These are phyloP conservation scores for Atta texana DNA, from an alignment of 1,140 invertebrate species.

Conservation along the genomic window DNA sequence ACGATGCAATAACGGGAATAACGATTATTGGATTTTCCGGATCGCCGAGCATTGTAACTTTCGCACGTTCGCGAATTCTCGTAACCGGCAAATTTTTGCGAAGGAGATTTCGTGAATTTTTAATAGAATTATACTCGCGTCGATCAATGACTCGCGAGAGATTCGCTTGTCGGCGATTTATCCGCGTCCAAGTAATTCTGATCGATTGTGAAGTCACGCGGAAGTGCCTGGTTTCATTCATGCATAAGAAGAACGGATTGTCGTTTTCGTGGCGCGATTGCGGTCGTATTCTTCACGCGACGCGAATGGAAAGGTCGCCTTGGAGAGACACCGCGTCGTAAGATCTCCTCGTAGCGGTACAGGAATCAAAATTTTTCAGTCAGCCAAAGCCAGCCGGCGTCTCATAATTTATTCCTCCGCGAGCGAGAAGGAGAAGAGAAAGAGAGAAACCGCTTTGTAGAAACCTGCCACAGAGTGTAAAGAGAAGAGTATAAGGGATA, in stretches of 20 bases:
- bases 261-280: constrained; percentile 10
- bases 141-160: neutral
- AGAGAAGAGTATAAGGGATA: constrained; percentile 14
- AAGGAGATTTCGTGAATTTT: neutral
- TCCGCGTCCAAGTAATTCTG: constrained; percentile 19
- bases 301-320: constrained; percentile 35
- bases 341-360: constrained; percentile 19
- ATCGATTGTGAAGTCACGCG: constrained; percentile 40
- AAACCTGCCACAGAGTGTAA: constrained; percentile 32
- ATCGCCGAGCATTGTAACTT: neutral
- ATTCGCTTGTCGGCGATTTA: constrained; percentile 28
- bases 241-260: constrained; percentile 18
- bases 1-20: neutral
- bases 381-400: constrained; percentile 11
- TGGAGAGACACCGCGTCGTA: neutral
- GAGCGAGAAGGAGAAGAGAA: neutral
- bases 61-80: neutral
- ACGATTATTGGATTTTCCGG: neutral
- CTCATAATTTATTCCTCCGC: constrained; percentile 60
- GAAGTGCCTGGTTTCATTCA: constrained; percentile 33
- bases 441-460: constrained; percentile 25
- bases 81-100: neutral
- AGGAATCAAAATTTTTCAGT: constrained; percentile 52
- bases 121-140: neutral
- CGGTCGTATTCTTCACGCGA: constrained; percentile 12